Evolutionary conservation across 2,113 vertebrate species (phyloP).

Genomic region (Daboia siamensis): DNA sequence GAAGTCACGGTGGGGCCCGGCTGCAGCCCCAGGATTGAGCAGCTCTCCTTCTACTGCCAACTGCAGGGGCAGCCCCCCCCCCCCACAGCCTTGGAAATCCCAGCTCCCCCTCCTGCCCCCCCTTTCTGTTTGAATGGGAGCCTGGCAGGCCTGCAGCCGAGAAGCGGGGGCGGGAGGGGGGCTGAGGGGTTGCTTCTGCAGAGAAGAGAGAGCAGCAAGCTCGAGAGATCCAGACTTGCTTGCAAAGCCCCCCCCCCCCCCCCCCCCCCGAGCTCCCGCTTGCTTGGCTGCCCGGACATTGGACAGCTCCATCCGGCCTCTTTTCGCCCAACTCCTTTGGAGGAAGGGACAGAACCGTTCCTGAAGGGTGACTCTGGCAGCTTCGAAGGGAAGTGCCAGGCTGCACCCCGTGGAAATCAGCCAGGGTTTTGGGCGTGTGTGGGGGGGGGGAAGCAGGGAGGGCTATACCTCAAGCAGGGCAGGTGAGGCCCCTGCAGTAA

Average conservation of each 20-base stretch:
- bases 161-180: too few relatives aligned
- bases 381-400: not conserved
- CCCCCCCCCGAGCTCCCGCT: accelerated
- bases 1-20: too few relatives aligned
- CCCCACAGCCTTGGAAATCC: too few relatives aligned
- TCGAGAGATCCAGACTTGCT: too few relatives aligned
- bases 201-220: not conserved
- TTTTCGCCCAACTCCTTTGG: accelerated
- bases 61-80: too few relatives aligned
- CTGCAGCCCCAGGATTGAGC: not conserved
- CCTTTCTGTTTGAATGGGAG: not conserved
- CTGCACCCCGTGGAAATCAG: too few relatives aligned
- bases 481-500: too few relatives aligned
- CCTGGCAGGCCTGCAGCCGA: not conserved
- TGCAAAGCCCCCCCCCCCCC: not conserved
- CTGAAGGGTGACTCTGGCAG: not conserved
- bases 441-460: too few relatives aligned
- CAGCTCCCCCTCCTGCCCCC: too few relatives aligned
- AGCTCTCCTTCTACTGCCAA: not conserved
- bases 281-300: not conserved
- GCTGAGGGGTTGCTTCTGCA: not conserved
- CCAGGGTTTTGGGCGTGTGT: not conserved
- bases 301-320: not conserved
- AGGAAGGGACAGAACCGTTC: not conserved
- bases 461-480: not conserved